Percentiles rank a stretch among this genome's conserved stretches.
These are phyloP conservation scores for Tetrapedia diversipes DNA, from an alignment of 2,888 invertebrate genomes.

Conservation along the genomic window DNA sequence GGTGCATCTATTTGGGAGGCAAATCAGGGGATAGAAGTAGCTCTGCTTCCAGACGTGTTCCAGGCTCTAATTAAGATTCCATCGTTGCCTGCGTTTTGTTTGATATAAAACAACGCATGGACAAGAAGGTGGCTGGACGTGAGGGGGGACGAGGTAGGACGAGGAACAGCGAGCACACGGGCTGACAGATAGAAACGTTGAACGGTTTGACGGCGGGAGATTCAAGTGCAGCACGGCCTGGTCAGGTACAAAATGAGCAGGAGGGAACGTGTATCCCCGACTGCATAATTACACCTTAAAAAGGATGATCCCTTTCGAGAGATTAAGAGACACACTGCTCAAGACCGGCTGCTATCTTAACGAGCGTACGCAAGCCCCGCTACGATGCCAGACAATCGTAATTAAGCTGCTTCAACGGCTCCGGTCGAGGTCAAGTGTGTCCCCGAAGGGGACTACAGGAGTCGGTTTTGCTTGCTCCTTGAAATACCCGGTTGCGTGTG, in stretches of 20 bases:
- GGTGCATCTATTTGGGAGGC: conserved; percentile 17
- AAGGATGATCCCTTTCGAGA: conserved; percentile 66
- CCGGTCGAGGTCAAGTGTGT: conserved; percentile 44
- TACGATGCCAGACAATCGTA: conserved; percentile 56
- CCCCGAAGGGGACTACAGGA: no score
- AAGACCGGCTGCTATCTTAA: conserved; percentile 69
- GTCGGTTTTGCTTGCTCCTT: neutral
- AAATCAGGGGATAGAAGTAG: conserved; percentile 25
- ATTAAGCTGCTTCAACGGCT: conserved; percentile 45
- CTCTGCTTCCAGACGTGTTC: conserved; percentile 9
- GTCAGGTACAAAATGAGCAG: conserved; percentile 45
- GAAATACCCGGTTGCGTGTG: neutral
- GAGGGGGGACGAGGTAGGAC: conserved; percentile 1
- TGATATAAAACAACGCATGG: conserved; percentile 49
- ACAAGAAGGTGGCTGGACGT: neutral
- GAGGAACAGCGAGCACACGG: conserved; percentile 10
- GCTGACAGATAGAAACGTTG: conserved; percentile 66
- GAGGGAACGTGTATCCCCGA: conserved; percentile 1
- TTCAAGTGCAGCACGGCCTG: conserved; percentile 27
- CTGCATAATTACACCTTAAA: conserved; percentile 69
- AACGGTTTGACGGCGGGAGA: conserved; percentile 58
- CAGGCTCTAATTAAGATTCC: conserved; percentile 67
- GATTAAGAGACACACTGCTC: conserved; percentile 66
- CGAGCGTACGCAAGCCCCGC: conserved; percentile 60
- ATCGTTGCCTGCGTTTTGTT: conserved; percentile 14